Evolutionary conservation across 2,888 invertebrate species (phyloP).

Genomic region (Aphidoletes aphidimyza): DNA sequence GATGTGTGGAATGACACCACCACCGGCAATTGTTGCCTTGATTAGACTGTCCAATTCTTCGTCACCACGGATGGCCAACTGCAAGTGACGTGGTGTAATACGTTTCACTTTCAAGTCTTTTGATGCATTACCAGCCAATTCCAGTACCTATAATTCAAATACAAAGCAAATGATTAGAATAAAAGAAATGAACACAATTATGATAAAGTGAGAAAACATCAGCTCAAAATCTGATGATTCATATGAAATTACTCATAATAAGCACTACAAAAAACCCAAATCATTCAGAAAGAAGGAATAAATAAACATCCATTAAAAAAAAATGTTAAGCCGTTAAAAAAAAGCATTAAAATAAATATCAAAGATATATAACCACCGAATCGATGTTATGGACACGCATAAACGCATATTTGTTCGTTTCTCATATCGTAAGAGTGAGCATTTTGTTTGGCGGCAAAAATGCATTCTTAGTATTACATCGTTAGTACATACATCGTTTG

Average conservation of each 20-base stretch:
- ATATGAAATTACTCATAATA: too few species aligned
- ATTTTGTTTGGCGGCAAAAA: slow-evolving; percentile 51
- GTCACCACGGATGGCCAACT: slow-evolving; percentile 98
- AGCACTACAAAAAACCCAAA: too few species aligned
- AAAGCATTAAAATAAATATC: too few species aligned
- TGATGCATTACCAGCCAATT: slow-evolving; percentile 99
- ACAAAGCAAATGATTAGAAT: too few species aligned
- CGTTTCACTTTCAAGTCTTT: slow-evolving; percentile 99
- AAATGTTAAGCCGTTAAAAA: too few species aligned
- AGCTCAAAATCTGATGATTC: too few species aligned
- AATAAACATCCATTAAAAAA: slow-evolving; percentile 22
- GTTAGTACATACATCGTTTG: slow-evolving; percentile 55
- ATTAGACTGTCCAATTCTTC: slow-evolving; percentile 99
- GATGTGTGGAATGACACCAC: slow-evolving; percentile 99
- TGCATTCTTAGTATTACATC: background rate
- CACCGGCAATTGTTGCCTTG: slow-evolving; percentile 99
- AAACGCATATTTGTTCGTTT: background rate
- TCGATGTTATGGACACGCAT: background rate
- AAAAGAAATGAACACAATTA: background rate
- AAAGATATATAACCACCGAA: too few species aligned
- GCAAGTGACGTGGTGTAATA: slow-evolving; percentile 99
- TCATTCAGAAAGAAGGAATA: too few species aligned
- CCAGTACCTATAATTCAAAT: slow-evolving; percentile 82
- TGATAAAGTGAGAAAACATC: too few species aligned
- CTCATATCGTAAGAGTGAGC: background rate